These are phyloP conservation scores for Trichonephila clavata DNA, from an alignment of 1,140 invertebrate species.

Conservation along the genomic window DNA sequence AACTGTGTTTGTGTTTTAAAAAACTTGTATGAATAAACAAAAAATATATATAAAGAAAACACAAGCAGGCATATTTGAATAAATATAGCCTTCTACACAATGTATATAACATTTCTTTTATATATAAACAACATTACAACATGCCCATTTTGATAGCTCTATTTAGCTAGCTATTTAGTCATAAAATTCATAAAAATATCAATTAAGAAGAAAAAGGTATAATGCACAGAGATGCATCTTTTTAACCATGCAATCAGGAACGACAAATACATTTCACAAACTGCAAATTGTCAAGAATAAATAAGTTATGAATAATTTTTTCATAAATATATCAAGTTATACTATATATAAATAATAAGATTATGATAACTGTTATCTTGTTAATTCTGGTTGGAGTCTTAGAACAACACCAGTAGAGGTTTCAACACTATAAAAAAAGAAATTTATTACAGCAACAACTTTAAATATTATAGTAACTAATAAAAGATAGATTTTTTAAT, in stretches of 20 bases:
- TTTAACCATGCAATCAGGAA: not conserved
- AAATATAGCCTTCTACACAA: constrained; percentile 4
- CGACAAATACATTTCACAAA: not conserved
- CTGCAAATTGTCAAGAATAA: not conserved
- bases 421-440: constrained; percentile 36
- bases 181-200: not conserved
- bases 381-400: constrained; percentile 13
- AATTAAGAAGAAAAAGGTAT: not conserved
- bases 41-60: not conserved
- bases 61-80: not conserved
- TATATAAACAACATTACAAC: not conserved
- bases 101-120: not conserved
- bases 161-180: not conserved
- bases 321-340: not conserved
- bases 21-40: not conserved
- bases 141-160: not conserved
- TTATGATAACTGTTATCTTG: constrained; percentile 6
- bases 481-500: not conserved
- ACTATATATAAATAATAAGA: not conserved
- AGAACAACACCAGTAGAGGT: constrained; percentile 45
- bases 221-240: not conserved
- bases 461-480: not conserved
- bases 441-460: not conserved
- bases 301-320: not conserved
- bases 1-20: not conserved